Percentiles rank a stretch among this genome's conserved stretches.
These are phyloP conservation scores for Avahi laniger DNA, from an alignment of 2,797 vertebrate genomes.

Conservation along the genomic window DNA sequence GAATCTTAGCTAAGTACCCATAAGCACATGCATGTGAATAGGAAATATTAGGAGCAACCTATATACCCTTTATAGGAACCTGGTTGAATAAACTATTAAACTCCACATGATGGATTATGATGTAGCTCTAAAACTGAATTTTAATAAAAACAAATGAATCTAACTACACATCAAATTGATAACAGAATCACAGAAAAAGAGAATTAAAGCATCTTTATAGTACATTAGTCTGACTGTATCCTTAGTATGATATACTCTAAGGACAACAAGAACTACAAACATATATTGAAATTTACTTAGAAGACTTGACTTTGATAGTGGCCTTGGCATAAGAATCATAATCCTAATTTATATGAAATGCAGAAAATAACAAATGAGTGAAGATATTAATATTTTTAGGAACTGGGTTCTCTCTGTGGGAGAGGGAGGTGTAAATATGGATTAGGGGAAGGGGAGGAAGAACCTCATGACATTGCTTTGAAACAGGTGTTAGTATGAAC, in stretches of 20 bases:
- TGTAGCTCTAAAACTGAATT: neutral
- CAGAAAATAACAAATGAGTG: neutral
- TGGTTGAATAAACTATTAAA: neutral
- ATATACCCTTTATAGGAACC: neutral
- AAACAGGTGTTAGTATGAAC: neutral
- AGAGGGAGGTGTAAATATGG: neutral
- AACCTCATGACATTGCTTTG: neutral
- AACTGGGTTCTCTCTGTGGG: neutral
- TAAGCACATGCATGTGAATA: neutral
- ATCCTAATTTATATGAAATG: neutral
- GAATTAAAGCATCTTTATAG: neutral
- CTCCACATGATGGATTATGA: neutral
- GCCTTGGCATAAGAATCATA: neutral
- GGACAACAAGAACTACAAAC: neutral
- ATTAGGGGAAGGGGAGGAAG: neutral
- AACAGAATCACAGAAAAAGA: neutral
- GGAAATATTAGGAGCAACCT: neutral
- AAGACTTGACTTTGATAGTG: neutral
- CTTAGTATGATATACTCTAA: neutral
- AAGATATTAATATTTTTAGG: neutral
- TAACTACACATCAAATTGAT: neutral
- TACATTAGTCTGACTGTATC: neutral
- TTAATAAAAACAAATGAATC: conserved; percentile 39
- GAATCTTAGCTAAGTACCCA: neutral
- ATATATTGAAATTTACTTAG: neutral